Evolutionary conservation across 2,888 invertebrate species (phyloP), one percentile per base, ranked within the genome.

Genomic region (Agrochola lota): DNA sequence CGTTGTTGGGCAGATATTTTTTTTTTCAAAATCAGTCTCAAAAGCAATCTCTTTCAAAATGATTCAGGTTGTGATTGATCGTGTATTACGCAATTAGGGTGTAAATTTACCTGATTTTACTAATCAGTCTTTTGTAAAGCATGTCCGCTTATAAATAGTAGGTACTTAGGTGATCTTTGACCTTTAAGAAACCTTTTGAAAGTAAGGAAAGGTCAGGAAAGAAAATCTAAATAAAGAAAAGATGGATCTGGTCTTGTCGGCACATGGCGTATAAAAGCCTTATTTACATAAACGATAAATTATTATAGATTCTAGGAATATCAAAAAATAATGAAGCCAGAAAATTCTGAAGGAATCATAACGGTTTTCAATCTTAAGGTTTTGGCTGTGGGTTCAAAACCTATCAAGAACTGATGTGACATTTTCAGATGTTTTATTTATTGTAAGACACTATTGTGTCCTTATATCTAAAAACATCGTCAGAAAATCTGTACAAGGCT

Each of bases 121-220:
- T 40, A 40, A 40, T 40, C 40, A 40, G 40, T 30, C 30, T 30
- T 30, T 30, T 30, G 30, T 30, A 30, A 30, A 30, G 2, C 30
- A 30, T 30, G 1, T 30, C 30, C 30, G 30, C 2, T 30, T 30
- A 30, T 30, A 30, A 30, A 30, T 30, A 30, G 30, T 30, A 30
- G 30, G 8, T 55, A 7, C 17, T 8, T 2, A 40, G 1, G 8
- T 57, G 40, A 73, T 67, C 78, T 60, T n/a, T 79, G 40, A 80
- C 67, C 66, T 73, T 73, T 20, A 11, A 52, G 76, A 55, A 75
- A 62, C 67, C 52, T 68, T 77, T 67, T 15, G 15, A 11, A 26
- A 79, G 46, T 9, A 15, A 73, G 46, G 46, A 46, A 78, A 79
- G 66, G 80, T 80, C 80, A 57, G 46, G 17, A 35, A 72, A 62